These are phyloP conservation scores for Spialia ferax DNA, from an alignment of 2,888 invertebrate genomes.

Conservation along the genomic window DNA sequence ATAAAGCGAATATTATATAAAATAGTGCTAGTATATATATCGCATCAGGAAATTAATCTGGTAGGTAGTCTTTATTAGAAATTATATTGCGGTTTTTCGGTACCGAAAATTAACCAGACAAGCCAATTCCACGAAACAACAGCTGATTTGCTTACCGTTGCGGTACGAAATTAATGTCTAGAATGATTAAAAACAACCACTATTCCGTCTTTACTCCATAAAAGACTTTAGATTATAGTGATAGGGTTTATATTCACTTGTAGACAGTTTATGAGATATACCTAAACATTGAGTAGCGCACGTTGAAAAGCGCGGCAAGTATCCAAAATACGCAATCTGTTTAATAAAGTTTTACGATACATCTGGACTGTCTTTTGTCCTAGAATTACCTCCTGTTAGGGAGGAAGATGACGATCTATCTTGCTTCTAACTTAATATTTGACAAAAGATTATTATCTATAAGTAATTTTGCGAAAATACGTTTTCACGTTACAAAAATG, in stretches of 20 bases:
- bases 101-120: slow-evolving; percentile 61
- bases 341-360: slow-evolving; percentile 20
- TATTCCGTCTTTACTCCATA: slow-evolving; percentile 21
- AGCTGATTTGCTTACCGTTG: slow-evolving; percentile 59
- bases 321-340: slow-evolving; percentile 59
- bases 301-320: slow-evolving; percentile 53
- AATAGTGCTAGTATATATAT: too few relatives aligned
- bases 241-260: slow-evolving; percentile 30
- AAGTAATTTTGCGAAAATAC: background rate
- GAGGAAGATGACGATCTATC: background rate
- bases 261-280: slow-evolving; percentile 24
- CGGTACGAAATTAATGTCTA: slow-evolving; percentile 50
- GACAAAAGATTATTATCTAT: background rate
- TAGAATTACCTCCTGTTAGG: background rate
- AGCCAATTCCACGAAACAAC: slow-evolving; percentile 53
- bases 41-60: too few relatives aligned
- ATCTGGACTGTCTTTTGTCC: slow-evolving; percentile 18
- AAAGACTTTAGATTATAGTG: slow-evolving; percentile 31
- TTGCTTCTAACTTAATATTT: too few relatives aligned
- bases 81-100: slow-evolving; percentile 28
- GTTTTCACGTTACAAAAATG: background rate
- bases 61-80: background rate
- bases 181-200: slow-evolving; percentile 48
- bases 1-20: too few relatives aligned
- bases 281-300: slow-evolving; percentile 46